A percentile compares a stretch with the other conserved stretches of the same genome.
These are phyloP conservation scores for Macrobrachium rosenbergii DNA, from an alignment of 1,140 invertebrate genomes.

Conservation along the genomic window DNA sequence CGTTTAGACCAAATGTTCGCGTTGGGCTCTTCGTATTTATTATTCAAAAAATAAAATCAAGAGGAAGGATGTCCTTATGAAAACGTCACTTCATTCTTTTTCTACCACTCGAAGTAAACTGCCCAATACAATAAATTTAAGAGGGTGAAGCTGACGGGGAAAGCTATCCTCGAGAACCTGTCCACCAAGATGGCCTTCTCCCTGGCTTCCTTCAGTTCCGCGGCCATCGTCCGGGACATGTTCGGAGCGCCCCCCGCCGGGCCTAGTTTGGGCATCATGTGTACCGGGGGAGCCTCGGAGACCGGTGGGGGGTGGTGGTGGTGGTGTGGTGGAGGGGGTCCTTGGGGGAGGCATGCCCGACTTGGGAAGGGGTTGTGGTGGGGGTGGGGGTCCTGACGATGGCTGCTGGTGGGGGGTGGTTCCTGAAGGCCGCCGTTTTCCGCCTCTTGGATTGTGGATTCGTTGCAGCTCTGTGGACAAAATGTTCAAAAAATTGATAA, in stretches of 20 bases:
- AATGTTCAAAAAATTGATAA: neutral
- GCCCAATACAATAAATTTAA: conserved; percentile 91
- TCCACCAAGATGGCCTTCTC: conserved; percentile 85
- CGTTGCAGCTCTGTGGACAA: conserved; percentile 20
- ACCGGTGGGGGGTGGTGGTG: neutral
- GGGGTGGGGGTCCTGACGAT: neutral
- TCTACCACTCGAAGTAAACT: conserved; percentile 74
- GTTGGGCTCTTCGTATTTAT: too few relatives aligned
- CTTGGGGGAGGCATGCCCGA: neutral
- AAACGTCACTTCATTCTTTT: neutral
- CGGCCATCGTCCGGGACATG: conserved; percentile 14
- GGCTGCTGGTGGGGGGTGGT: conserved; percentile 10
- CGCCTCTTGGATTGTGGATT: conserved; percentile 36
- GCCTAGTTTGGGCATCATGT: conserved; percentile 18
- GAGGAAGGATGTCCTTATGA: too few relatives aligned
- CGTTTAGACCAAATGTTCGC: too few relatives aligned
- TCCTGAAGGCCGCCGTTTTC: conserved; percentile 45
- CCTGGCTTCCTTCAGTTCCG: conserved; percentile 36
- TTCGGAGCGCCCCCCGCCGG: neutral
- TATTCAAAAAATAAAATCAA: too few relatives aligned
- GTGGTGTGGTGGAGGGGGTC: conserved; percentile 1
- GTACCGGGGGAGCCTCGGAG: neutral
- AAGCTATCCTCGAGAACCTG: conserved; percentile 85
- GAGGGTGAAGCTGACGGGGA: conserved; percentile 86
- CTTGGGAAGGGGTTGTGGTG: neutral